A percentile compares a stretch with the other conserved stretches of the same genome.
These are phyloP conservation scores for Xyliphius kryptos DNA, from an alignment of 2,113 vertebrate genomes.

Conservation along the genomic window DNA sequence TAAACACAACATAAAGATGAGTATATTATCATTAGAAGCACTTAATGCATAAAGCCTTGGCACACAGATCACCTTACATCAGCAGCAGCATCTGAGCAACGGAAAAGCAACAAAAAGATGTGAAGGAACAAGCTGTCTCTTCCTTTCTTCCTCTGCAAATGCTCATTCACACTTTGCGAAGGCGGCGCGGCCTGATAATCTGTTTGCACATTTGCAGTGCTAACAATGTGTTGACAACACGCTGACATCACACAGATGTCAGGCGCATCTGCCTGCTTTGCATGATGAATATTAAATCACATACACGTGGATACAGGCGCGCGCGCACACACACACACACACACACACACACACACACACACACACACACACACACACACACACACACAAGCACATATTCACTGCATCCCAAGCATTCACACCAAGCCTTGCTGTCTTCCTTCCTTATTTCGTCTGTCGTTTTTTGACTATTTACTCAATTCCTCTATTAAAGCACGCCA, in stretches of 20 bases:
- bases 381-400: constrained; percentile 20
- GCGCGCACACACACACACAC: background rate
- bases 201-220: constrained; percentile 54
- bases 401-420: constrained; percentile 30
- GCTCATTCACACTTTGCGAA: constrained; percentile 49
- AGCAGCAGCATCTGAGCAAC: constrained; percentile 7
- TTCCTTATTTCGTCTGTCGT: constrained; percentile 17
- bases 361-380: constrained; percentile 21
- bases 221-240: constrained; percentile 67
- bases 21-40: background rate
- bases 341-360: constrained; percentile 13
- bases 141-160: constrained; percentile 40
- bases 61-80: constrained; percentile 12
- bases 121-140: constrained; percentile 32
- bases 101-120: constrained; percentile 22
- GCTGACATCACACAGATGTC: constrained; percentile 68
- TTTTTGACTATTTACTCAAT: constrained; percentile 27
- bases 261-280: constrained; percentile 59
- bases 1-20: too few species aligned
- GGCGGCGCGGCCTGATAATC: constrained; percentile 49
- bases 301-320: too few species aligned
- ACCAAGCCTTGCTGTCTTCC: constrained; percentile 24
- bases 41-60: constrained; percentile 1
- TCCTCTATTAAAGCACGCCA: too few species aligned
- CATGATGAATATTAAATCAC: constrained; percentile 53